These are phyloP conservation scores for Ariolimax columbianus DNA, from an alignment of 2,888 invertebrate species.

Conservation along the genomic window DNA sequence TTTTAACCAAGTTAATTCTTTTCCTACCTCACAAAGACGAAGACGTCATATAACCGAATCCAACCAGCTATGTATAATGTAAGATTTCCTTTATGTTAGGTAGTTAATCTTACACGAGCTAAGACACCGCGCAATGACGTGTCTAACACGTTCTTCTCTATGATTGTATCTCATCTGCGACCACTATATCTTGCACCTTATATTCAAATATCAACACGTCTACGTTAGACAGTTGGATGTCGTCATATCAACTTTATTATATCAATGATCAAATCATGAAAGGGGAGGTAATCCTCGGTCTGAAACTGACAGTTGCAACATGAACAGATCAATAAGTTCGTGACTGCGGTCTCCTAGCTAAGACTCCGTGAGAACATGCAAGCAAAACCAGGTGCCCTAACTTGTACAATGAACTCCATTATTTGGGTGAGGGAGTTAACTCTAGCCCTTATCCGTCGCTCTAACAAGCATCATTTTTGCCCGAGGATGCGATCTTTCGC, in stretches of 20 bases:
- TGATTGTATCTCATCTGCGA: no score
- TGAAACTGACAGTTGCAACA: background rate
- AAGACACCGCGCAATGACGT: no score
- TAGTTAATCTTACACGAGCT: no score
- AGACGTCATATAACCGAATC: no score
- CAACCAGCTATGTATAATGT: no score
- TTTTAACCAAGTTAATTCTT: no score
- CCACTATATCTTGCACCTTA: no score
- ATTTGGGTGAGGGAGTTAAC: slow-evolving; percentile 4
- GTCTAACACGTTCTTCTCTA: no score
- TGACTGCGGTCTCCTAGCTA: background rate
- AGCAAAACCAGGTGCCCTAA: background rate
- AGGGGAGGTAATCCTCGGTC: background rate
- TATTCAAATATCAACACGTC: no score
- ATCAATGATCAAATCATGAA: background rate
- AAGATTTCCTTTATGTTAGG: no score
- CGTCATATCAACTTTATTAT: background rate
- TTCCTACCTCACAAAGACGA: no score
- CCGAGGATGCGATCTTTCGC: background rate
- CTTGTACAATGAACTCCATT: background rate
- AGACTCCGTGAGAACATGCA: background rate
- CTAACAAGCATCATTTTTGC: slow-evolving; percentile 18
- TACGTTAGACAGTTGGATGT: no score
- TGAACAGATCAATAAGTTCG: background rate
- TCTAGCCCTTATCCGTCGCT: background rate